Evolutionary conservation across 1,140 invertebrate genomes (phyloP), one percentile per base, ranked within the genome.

Genomic region (Drosophila repleta): DNA sequence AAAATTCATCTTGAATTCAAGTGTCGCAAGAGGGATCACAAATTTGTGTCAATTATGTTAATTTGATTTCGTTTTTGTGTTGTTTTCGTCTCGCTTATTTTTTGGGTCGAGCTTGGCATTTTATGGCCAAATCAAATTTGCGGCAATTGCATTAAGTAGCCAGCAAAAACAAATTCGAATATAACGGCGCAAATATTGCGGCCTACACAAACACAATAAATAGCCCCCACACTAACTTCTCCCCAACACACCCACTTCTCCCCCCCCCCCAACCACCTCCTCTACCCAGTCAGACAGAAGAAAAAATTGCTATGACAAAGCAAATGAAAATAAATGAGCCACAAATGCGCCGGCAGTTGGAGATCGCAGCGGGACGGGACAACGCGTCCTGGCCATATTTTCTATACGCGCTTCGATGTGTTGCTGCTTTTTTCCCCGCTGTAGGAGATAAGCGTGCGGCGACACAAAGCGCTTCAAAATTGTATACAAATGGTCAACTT

Each of bases 401-500:
- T 24, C n/a, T 13, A 15, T 20, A 41, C 24, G 13, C 37, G 20
- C 7, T 56, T n/a, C 53, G 37, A 10, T 3, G n/a, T 11, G 1
- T 41, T 4, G 15, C 13, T 26, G 7, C 24, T 17, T 57, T 43
- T 13, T 56, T 13, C 4, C 17, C 17, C 13, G 64, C 67, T 63
- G 63, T 48, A 26, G 58, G 11, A 73, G 75, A 78, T 75, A 78
- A 78, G 75, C 74, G 62, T 52, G 68, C 51, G 32, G 35, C 63
- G 61, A 77, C 80, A 72, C 79, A 83, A 77, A 79, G 51, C 51
- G 52, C 68, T 67, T 66, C 78, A 76, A 72, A 87, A 82, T 88
- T 85, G 82, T 87, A 87, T 87, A 87, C 82, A 87, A 87, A 87
- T 87, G 82, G 82, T 87, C 82, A 87, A 87, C 82, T 87, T 87